phyloP scores from a whole-genome alignment of 2,888 invertebrate genomes.

The Allophyes oxyacanthae region DNA sequence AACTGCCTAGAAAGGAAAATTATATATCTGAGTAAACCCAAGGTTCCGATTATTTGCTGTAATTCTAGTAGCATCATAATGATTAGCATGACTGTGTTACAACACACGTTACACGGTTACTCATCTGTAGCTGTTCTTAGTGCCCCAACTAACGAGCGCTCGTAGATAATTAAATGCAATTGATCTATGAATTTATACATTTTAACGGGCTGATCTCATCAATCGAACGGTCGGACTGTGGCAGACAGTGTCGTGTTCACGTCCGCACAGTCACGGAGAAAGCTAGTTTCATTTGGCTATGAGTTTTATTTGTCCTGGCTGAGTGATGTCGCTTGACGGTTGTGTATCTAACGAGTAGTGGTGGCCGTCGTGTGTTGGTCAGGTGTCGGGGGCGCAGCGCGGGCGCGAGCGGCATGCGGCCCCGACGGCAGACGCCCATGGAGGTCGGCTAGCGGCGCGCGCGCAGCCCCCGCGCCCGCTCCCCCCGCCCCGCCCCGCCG shows the following conservation, averaged over 20 bases:
- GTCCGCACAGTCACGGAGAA: conserved; percentile 57
- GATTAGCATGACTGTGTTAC: conserved; percentile 38
- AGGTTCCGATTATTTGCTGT: conserved; percentile 49
- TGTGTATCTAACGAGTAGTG: conserved; percentile 37
- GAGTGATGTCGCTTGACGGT: conserved; percentile 32
- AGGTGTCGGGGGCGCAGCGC: conserved; percentile 94
- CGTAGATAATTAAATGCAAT: conserved; percentile 56
- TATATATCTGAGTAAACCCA: conserved; percentile 25
- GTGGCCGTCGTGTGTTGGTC: conserved; percentile 56
- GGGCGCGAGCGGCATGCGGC: conserved; percentile 95
- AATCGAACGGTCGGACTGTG: conserved; percentile 54
- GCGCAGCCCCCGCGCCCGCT: conserved; percentile 90
- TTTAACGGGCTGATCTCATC: conserved; percentile 63
- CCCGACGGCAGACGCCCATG: conserved; percentile 95
- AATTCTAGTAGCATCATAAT: conserved; percentile 39
- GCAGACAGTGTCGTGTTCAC: conserved; percentile 43
- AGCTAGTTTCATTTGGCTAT: conserved; percentile 66
- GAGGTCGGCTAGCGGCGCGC: conserved; percentile 93
- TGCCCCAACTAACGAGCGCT: conserved; percentile 36
- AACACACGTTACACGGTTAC: conserved; percentile 19
- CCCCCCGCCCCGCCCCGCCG: conserved; percentile 91
- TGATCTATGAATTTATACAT: conserved; percentile 65
- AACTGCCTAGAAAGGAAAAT: conserved; percentile 26
- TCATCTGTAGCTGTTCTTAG: conserved; percentile 32
- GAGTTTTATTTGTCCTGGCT: conserved; percentile 58